Base-by-base conservation (phyloP, 1,140 invertebrate species). In the Aradophagus sp. region DNA sequence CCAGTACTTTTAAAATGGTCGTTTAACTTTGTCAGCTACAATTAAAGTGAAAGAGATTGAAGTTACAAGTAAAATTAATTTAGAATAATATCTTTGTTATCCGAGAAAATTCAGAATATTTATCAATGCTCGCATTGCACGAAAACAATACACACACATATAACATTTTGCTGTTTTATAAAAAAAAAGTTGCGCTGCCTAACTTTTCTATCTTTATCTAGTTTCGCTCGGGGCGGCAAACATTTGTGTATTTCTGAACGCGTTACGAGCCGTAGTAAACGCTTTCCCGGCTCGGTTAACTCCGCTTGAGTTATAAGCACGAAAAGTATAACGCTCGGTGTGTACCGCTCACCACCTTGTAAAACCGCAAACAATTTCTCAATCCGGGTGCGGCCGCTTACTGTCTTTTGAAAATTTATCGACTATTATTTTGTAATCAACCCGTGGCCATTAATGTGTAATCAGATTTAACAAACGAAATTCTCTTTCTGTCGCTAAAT, bases 321-420 rank as follows among this genome's bases (percentile, higher is more conserved):
- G 52, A 34, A 55, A 42, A 55, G 29, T 44, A 39, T 34, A 42
- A 53, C 50, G 47, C 20, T 39, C 14, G 23, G 35, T 17, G 23
- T 31, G 16, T 19, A 53, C 26, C 17, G 48, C 36, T 41, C 26
- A 6, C 52, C 39, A 55, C 52, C 52, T 55, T 55, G n/a, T 41
- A 41, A 23, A 5, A 20, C 50, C 50, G 5, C 50, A 55, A 55
- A 55, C 52, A 23, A 34, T 55, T 55, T 42, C 39, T 55, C 38
- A 34, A 42, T 55, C 27, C 39, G 5, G n/a, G 6, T 19, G 14
- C 38, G 38, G 19, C 8, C 32, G 17, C 17, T 48, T 48, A 47
- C 12, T 34, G 29, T n/a, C 20, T 23, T 14, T 36, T 23, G 11
- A 23, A 13, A 15, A 48, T 48, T 23, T 36, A 47, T 48, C 20